Conservation (phyloP, 2,888 invertebrate genomes). For the Zygaena filipendulae region DNA sequence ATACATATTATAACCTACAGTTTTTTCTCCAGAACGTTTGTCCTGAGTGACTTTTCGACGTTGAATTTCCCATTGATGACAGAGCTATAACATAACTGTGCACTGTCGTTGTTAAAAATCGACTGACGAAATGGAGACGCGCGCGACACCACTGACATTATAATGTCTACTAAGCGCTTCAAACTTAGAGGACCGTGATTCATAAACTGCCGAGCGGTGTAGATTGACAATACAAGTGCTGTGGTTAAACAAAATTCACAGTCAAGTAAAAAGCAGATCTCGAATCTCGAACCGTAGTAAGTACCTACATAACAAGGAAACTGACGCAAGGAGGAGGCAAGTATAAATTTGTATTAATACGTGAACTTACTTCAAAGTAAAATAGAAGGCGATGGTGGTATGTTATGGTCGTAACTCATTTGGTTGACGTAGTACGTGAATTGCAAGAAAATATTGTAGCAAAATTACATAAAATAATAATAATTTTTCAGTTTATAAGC, state of each 20-base stretch:
- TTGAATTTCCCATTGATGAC: conserved; percentile 45
- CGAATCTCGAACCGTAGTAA: no score
- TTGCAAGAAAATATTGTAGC: no score
- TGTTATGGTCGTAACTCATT: no score
- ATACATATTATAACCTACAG: conserved; percentile 38
- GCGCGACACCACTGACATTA: conserved; percentile 36
- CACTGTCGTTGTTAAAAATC: conserved; percentile 21
- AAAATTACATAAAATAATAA: no score
- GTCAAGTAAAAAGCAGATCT: neutral
- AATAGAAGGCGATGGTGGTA: no score
- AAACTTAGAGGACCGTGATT: conserved; percentile 33
- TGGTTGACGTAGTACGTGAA: no score
- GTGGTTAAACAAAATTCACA: conserved; percentile 18
- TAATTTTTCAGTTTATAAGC: no score
- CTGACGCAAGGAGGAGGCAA: no score
- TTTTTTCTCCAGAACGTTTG: conserved; percentile 38
- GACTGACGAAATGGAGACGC: conserved; percentile 27
- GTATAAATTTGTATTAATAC: no score
- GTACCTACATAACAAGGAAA: no score
- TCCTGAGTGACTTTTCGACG: conserved; percentile 33
- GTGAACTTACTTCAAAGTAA: no score
- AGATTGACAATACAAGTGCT: conserved; percentile 11
- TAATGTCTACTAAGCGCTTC: conserved; percentile 46
- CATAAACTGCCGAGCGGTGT: no score
- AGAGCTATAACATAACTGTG: conserved; percentile 41